Percentiles rank a stretch among this genome's conserved stretches.
Conservation (phyloP, 2,113 vertebrate species). For the Forbesichthys papilliferus region DNA sequence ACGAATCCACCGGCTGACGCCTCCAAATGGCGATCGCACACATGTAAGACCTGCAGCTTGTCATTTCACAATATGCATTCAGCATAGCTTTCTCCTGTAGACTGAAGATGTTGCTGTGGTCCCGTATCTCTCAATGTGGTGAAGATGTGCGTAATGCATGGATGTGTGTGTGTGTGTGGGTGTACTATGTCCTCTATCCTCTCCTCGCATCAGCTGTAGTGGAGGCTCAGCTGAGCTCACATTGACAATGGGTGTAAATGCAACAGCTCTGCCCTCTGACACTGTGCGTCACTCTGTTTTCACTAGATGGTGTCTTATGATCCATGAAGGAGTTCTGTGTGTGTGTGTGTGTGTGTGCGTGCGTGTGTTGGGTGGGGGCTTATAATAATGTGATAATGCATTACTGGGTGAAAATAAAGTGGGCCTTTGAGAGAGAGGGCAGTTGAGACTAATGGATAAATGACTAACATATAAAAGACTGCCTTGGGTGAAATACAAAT, state of each 20-base stretch:
- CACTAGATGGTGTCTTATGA: constrained; percentile 28
- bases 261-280: constrained; percentile 16
- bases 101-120: not conserved
- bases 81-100: not conserved
- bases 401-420: constrained; percentile 38
- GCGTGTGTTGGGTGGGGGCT: constrained; percentile 9
- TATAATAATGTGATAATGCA: constrained; percentile 4
- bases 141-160: not conserved
- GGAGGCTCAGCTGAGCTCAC: constrained; percentile 23
- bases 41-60: not conserved
- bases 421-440: constrained; percentile 10
- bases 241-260: constrained; percentile 34
- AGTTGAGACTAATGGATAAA: constrained; percentile 18
- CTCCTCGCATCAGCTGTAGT: constrained; percentile 39
- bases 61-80: constrained; percentile 4
- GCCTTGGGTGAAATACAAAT: constrained; percentile 13
- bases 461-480: constrained; percentile 26
- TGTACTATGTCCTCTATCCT: not conserved
- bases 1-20: not conserved
- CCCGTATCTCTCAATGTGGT: not conserved
- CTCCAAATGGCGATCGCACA: not conserved
- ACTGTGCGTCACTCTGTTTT: constrained; percentile 31
- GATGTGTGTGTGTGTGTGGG: not conserved
- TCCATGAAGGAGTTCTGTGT: constrained; percentile 27
- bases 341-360: not conserved